Conservation (phyloP, 1,140 invertebrate genomes). For the Steinernema khuongi region DNA sequence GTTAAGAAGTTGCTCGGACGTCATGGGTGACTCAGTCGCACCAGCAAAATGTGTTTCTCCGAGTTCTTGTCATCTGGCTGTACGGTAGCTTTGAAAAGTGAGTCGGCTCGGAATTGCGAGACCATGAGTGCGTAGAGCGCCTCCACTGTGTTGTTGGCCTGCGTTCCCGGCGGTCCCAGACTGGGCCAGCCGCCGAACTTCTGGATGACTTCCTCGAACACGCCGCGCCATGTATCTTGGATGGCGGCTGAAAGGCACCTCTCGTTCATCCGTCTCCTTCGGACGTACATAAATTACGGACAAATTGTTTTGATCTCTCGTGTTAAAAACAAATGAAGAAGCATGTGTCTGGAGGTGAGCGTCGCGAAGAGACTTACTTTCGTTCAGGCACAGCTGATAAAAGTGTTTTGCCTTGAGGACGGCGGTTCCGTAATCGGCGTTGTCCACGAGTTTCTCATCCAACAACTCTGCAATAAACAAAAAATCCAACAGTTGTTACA, state of each 20-base stretch:
- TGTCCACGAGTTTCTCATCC: slow-evolving; percentile 43
- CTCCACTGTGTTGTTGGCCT: not conserved
- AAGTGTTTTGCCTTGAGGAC: slow-evolving; percentile 58
- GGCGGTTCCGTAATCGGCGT: slow-evolving; percentile 48
- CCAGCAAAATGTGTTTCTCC: slow-evolving; percentile 53
- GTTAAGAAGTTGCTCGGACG: not conserved
- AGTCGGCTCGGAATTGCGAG: slow-evolving; percentile 54
- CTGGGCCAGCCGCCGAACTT: slow-evolving; percentile 55
- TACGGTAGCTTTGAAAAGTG: slow-evolving; percentile 56
- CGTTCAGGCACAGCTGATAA: slow-evolving; percentile 58
- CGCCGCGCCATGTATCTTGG: slow-evolving; percentile 47
- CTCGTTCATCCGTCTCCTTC: not conserved
- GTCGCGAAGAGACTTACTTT: slow-evolving; percentile 45
- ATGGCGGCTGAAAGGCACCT: slow-evolving; percentile 42
- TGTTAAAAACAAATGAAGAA: slow-evolving; percentile 1
- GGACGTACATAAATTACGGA: slow-evolving; percentile 10
- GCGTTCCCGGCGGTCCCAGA: slow-evolving; percentile 35
- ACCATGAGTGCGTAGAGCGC: slow-evolving; percentile 40
- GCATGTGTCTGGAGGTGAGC: not conserved
- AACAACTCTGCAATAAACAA: slow-evolving; percentile 46
- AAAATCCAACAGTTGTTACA: not conserved
- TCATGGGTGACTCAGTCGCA: slow-evolving; percentile 13
- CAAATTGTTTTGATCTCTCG: slow-evolving; percentile 17
- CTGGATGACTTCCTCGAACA: slow-evolving; percentile 49
- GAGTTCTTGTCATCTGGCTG: slow-evolving; percentile 58